phyloP scores from a whole-genome alignment of 2,888 invertebrate genomes.

The Oasisia sp. region DNA sequence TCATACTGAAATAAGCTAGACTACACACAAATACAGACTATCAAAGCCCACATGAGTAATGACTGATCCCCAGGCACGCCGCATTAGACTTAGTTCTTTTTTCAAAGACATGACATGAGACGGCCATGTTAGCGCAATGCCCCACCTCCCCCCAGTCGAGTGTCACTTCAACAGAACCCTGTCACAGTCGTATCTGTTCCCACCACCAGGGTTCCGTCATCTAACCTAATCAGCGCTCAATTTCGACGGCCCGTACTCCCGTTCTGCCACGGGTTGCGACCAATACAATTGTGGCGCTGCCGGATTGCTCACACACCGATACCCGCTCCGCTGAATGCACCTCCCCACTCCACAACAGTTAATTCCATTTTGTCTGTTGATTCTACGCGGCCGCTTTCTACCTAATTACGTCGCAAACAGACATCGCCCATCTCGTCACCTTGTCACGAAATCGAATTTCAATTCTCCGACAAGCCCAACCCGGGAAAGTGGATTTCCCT shows the following conservation, averaged over 20 bases:
- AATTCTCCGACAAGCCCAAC: not conserved
- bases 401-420: conserved; percentile 12
- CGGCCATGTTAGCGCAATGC: no score
- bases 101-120: not conserved
- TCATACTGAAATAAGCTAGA: no score
- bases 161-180: not conserved
- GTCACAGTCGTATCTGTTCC: not conserved
- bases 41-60: no score
- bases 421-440: not conserved
- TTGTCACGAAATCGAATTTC: not conserved
- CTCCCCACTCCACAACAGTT: not conserved
- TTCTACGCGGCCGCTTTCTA: not conserved
- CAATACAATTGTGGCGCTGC: not conserved
- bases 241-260: not conserved
- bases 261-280: not conserved
- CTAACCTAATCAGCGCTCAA: not conserved
- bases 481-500: conserved; percentile 1
- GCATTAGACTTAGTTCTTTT: not conserved
- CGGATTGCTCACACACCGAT: not conserved
- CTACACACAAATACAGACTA: no score
- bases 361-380: not conserved
- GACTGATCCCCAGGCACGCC: no score
- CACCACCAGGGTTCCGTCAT: not conserved
- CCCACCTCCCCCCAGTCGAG: no score
- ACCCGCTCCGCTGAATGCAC: not conserved